Conservation (phyloP, 2,888 invertebrate genomes). For the Caenorhabditis sp. region DNA sequence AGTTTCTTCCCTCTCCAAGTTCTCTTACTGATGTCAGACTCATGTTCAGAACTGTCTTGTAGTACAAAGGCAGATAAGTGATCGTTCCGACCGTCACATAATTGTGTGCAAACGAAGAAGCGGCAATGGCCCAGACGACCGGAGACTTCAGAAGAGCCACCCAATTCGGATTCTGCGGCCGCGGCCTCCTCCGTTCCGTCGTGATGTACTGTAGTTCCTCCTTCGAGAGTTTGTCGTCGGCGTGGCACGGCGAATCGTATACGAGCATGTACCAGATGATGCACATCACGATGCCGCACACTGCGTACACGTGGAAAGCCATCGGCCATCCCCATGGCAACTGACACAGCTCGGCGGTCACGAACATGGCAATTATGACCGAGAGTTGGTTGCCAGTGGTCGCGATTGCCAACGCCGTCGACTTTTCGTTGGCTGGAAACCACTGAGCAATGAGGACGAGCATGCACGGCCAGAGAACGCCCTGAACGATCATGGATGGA, state of each 20-base stretch:
- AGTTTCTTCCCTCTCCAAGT: neutral
- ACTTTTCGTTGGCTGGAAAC: slow-evolving; percentile 77
- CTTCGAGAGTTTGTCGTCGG: slow-evolving; percentile 56
- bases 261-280: slow-evolving; percentile 71
- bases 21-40: slow-evolving; percentile 70
- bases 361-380: slow-evolving; percentile 77
- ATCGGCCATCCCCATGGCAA: slow-evolving; percentile 77
- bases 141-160: slow-evolving; percentile 67
- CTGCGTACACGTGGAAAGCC: slow-evolving; percentile 76
- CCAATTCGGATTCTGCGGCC: slow-evolving; percentile 65
- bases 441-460: slow-evolving; percentile 76
- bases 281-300: slow-evolving; percentile 72
- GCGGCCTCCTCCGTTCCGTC: slow-evolving; percentile 13
- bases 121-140: slow-evolving; percentile 75
- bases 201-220: slow-evolving; percentile 67
- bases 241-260: slow-evolving; percentile 68
- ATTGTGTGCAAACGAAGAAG: slow-evolving; percentile 76
- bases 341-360: slow-evolving; percentile 78
- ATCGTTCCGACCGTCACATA: slow-evolving; percentile 78
- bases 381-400: slow-evolving; percentile 78
- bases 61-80: slow-evolving; percentile 77
- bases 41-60: slow-evolving; percentile 76
- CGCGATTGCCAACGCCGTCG: slow-evolving; percentile 76
- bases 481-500: slow-evolving; percentile 52
- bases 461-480: slow-evolving; percentile 78